A percentile compares a stretch with the other conserved stretches of the same genome.
These are phyloP conservation scores for Palythoa grandis DNA, from an alignment of 92 coral and sea anemone species.

Conservation along the genomic window DNA sequence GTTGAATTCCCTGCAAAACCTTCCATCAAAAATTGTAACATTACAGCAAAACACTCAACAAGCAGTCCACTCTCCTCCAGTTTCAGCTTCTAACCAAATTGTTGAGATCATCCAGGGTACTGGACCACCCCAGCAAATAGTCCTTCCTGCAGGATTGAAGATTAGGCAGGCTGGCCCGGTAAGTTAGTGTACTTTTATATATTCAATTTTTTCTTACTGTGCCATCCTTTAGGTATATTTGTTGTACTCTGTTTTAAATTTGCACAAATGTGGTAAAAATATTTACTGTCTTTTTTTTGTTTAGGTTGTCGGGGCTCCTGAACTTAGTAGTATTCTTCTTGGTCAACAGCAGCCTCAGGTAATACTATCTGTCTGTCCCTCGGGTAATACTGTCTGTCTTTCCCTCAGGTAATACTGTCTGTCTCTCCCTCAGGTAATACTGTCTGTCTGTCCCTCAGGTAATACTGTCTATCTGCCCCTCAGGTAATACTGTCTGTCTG, in stretches of 20 bases:
- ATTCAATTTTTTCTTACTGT: neutral
- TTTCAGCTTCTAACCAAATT: conserved; percentile 35
- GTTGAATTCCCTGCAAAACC: neutral
- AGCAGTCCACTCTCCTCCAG: conserved; percentile 3
- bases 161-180: conserved; percentile 36
- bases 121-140: conserved; percentile 56
- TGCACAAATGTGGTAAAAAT: neutral
- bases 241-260: neutral
- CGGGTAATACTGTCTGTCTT: neutral
- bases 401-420: neutral
- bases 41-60: conserved; percentile 25
- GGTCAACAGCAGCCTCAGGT: conserved; percentile 27
- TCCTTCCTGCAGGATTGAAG: conserved; percentile 62
- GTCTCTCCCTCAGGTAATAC: neutral
- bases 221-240: no score
- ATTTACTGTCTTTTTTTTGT: neutral
- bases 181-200: neutral
- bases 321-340: conserved; percentile 21
- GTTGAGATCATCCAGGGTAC: conserved; percentile 55
- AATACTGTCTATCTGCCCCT: neutral
- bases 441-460: neutral
- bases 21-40: conserved; percentile 25
- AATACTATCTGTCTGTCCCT: neutral
- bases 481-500: neutral
- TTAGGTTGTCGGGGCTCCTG: conserved; percentile 44